Percentiles rank a stretch among this genome's conserved stretches.
phyloP scores from a whole-genome alignment of 2,888 invertebrate genomes.

The Drosophila paracracens region DNA sequence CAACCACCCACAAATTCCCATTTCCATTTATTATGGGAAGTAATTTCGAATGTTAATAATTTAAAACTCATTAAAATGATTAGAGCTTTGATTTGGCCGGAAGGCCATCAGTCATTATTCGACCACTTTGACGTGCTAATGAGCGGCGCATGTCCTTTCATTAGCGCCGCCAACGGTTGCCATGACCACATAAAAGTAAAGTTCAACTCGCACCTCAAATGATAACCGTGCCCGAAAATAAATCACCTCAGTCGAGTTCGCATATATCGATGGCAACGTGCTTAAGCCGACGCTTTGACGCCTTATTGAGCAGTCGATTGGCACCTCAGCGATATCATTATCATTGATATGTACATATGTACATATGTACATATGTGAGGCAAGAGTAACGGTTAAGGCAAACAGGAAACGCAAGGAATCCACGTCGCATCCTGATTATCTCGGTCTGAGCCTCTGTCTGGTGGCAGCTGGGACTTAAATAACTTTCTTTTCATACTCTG shows the following conservation, averaged over 20 bases:
- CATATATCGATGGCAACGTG: conserved; percentile 42
- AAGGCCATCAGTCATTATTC: conserved; percentile 44
- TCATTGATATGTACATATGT: conserved; percentile 51
- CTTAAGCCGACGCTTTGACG: conserved; percentile 48
- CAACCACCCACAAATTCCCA: not conserved
- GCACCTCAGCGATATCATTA: conserved; percentile 69
- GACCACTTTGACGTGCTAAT: conserved; percentile 51
- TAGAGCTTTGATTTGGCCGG: conserved; percentile 67
- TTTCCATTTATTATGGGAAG: conserved; percentile 18
- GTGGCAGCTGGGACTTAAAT: conserved; percentile 57
- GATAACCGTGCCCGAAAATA: conserved; percentile 7
- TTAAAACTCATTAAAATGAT: conserved; percentile 74
- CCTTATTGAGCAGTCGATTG: conserved; percentile 73
- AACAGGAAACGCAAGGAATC: conserved; percentile 42
- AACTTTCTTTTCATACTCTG: conserved; percentile 58
- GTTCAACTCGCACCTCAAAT: not conserved
- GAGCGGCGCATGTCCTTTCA: conserved; percentile 60
- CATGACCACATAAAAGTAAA: conserved; percentile 10
- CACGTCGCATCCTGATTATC: conserved; percentile 65
- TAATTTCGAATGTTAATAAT: conserved; percentile 73
- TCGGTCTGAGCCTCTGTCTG: conserved; percentile 14
- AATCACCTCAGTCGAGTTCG: conserved; percentile 16
- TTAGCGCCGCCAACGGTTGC: conserved; percentile 20
- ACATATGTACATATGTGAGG: not conserved
- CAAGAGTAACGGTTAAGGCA: conserved; percentile 20